Percentiles rank a stretch among this genome's conserved stretches.
Evolutionary conservation across 2,888 invertebrate species (phyloP).

Genomic region (Dryomyza anilis): DNA sequence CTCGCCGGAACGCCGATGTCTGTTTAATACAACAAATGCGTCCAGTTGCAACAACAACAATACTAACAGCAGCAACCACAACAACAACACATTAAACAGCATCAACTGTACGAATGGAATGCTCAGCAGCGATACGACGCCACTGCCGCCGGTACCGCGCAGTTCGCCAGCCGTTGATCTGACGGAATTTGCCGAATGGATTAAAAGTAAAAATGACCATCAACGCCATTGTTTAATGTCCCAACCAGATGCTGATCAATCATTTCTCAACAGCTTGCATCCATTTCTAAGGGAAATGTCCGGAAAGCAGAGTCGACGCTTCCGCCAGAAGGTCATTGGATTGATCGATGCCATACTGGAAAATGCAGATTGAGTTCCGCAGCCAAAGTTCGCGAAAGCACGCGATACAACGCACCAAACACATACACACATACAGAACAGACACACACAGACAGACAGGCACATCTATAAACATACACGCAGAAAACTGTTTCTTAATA

Average conservation of each 20-base stretch:
- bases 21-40: constrained; percentile 27
- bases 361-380: constrained; percentile 40
- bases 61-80: constrained; percentile 12
- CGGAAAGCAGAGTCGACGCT: constrained; percentile 55
- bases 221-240: constrained; percentile 41
- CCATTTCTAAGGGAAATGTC: constrained; percentile 55
- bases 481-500: no score
- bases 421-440: no score
- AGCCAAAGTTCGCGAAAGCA: constrained; percentile 19
- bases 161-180: constrained; percentile 44
- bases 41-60: constrained; percentile 35
- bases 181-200: constrained; percentile 51
- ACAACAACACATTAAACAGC: constrained; percentile 29
- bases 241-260: constrained; percentile 53
- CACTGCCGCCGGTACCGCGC: constrained; percentile 17
- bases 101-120: constrained; percentile 19
- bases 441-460: no score
- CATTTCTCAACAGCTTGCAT: constrained; percentile 54
- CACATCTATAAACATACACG: no score
- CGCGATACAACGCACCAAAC: no score
- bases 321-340: constrained; percentile 53
- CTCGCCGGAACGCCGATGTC: constrained; percentile 1
- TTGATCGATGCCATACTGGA: constrained; percentile 53
- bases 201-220: constrained; percentile 46
- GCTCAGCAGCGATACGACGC: constrained; percentile 11